Evolutionary conservation across 2,113 vertebrate genomes (phyloP), one percentile per base, ranked within the genome.

Genomic region (Oxygymnocypris stewartii): DNA sequence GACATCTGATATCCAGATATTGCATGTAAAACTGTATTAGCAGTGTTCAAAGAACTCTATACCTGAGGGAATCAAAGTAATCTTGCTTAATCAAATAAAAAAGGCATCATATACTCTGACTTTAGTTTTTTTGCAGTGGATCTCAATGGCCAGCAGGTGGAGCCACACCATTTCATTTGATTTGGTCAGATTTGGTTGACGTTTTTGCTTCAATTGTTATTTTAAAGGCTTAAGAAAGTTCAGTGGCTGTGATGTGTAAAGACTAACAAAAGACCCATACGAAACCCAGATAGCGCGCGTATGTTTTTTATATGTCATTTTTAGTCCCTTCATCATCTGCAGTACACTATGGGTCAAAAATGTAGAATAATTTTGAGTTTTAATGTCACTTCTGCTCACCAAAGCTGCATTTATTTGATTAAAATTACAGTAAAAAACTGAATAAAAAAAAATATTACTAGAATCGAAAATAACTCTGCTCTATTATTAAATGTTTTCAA

Each of bases 21-120:
- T 89, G 88, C 88, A 84, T 82, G 71, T 87, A 78, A 90, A 90
- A 90, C 74, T 77, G 88, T 88, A 90, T 90, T 88, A 91, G 92
- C 89, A 90, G 91, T 92, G 88, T 86, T 89, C 85, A 89, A 85
- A 90, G 85, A 90, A 85, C 85, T 85, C 73, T 79, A 85, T 79
- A 85, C 88, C 88, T 89, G 88, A 89, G 88, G 81, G 87, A 85
- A 79, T 88, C 75, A 71, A 40, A 86, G 81, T 69, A 79, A 76
- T 84, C 81, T 86, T 81, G 76, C 80, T 37, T 59, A 79, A 79
- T 79, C 14, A 80, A 80, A 80, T 31, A 31, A 35, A 57, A 80
- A 80, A 80, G 37, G 31, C 31, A 51, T 25, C 18, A 23, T 59
- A 35, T 59, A 7, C 77, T 59, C 6, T 35, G 25, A 11, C 25